Conservation (phyloP, 2,113 vertebrate species). For the Noturus placidus region DNA sequence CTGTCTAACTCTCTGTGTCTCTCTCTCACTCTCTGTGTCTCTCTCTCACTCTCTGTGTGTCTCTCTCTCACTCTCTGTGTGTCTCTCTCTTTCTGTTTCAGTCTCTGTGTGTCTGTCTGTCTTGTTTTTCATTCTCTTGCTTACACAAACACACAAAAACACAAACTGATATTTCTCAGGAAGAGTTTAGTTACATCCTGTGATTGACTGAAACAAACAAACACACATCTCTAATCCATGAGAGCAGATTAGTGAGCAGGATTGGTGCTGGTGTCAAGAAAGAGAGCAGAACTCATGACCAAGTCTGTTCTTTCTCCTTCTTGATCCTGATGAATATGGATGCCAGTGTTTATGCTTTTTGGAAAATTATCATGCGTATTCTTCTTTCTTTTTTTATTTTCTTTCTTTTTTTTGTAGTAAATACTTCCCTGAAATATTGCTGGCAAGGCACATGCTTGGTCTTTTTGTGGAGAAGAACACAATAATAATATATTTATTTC, state of each 20-base stretch:
- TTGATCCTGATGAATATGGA: conserved; percentile 74
- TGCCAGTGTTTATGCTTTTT: conserved; percentile 70
- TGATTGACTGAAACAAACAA: not conserved
- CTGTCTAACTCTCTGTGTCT: not conserved
- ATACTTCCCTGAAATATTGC: conserved; percentile 59
- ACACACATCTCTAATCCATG: not conserved
- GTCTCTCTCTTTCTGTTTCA: no score
- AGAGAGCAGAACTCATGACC: conserved; percentile 62
- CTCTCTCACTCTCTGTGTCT: no score
- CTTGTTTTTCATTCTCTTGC: no score
- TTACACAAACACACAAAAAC: not conserved
- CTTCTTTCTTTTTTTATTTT: conserved; percentile 8
- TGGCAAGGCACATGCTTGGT: conserved; percentile 57
- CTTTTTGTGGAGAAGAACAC: conserved; percentile 53
- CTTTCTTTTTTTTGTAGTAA: conserved; percentile 41
- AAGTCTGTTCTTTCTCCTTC: conserved; percentile 62
- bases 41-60: no score
- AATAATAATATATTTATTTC: conserved; percentile 70
- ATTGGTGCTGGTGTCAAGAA: not conserved
- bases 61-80: no score
- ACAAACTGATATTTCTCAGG: not conserved
- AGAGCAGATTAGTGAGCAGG: not conserved
- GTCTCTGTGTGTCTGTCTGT: no score
- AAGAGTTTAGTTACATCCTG: not conserved
- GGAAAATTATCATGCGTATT: conserved; percentile 68